Evolutionary conservation across 1,140 invertebrate species (phyloP).

Genomic region (Mactra quadrangularis): DNA sequence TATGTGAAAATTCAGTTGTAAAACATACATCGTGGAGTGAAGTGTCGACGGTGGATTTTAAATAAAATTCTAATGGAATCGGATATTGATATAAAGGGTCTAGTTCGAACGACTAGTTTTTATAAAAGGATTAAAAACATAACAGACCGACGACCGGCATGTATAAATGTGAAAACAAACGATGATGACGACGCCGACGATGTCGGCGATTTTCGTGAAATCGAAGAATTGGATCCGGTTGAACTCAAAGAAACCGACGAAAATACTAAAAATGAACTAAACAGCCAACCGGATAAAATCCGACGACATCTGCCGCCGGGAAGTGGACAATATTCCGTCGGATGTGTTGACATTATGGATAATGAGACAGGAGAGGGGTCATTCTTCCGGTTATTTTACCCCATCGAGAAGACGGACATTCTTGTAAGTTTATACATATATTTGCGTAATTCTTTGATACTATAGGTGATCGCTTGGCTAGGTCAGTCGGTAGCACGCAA

Average conservation of each 20-base stretch:
- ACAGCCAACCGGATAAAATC: conserved; percentile 17
- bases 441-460: too few species aligned
- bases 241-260: neutral
- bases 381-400: conserved; percentile 79
- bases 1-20: too few species aligned
- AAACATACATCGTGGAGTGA: too few species aligned
- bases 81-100: conserved; percentile 11
- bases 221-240: neutral
- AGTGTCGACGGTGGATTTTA: too few species aligned
- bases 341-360: conserved; percentile 79
- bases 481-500: too few species aligned
- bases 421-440: conserved; percentile 60
- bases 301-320: conserved; percentile 75
- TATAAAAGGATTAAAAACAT: conserved; percentile 17
- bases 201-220: neutral
- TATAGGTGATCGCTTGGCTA: too few species aligned
- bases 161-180: conserved; percentile 8
- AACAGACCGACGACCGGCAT: conserved; percentile 1
- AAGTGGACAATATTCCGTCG: conserved; percentile 75
- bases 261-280: neutral
- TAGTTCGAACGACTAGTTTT: neutral
- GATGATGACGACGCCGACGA: conserved; percentile 14
- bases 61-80: conserved; percentile 26
- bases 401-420: conserved; percentile 71
- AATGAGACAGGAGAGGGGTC: conserved; percentile 68